phyloP scores from a whole-genome alignment of 1,140 invertebrate genomes.

The Magallana ariakensis region DNA sequence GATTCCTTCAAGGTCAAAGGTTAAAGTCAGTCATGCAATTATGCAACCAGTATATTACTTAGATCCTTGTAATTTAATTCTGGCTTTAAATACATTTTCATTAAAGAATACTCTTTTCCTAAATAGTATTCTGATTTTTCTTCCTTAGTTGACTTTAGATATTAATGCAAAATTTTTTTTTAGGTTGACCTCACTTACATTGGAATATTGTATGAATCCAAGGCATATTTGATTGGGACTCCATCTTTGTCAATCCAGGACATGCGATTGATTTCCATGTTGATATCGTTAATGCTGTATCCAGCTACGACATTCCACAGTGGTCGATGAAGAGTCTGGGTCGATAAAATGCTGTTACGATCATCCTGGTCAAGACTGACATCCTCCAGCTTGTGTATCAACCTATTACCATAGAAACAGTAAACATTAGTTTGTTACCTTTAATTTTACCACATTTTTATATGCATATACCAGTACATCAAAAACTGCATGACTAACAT shows the following conservation, averaged over 20 bases:
- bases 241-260: constrained; percentile 64
- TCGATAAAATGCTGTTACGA: constrained; percentile 27
- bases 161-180: no score
- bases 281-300: constrained; percentile 41
- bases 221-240: constrained; percentile 60
- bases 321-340: constrained; percentile 53
- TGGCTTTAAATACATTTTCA: no score
- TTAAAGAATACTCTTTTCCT: no score
- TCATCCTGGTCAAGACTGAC: constrained; percentile 51
- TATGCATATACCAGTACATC: no score
- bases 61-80: no score
- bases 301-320: constrained; percentile 60
- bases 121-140: no score
- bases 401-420: constrained; percentile 42
- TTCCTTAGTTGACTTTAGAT: no score
- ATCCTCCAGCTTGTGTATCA: constrained; percentile 49
- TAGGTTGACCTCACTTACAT: constrained; percentile 55
- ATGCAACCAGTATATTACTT: no score
- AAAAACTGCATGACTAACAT: no score
- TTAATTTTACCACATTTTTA: no score
- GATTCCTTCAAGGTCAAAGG: constrained; percentile 71
- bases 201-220: constrained; percentile 64
- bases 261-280: constrained; percentile 60
- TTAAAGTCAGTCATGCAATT: no score
- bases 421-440: no score